Evolutionary conservation across 2,888 invertebrate species (phyloP), one percentile per base, ranked within the genome.

Genomic region (Parasteatoda lunata): DNA sequence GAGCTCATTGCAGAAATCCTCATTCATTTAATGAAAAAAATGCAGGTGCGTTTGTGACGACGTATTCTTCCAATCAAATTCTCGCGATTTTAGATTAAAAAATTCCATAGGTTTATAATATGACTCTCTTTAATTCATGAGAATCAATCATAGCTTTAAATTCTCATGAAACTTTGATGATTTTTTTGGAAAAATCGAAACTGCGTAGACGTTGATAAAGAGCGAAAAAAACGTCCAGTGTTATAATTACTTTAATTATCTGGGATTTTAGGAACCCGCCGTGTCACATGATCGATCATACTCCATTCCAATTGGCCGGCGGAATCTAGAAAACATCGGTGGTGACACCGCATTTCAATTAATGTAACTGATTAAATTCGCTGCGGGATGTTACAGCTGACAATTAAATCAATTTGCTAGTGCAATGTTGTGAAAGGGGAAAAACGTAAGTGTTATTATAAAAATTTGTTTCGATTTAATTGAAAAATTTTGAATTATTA

Each of bases 171-270:
- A 77, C 47, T 69, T 77, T 77, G 69, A 69, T 77, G n/a, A 52
- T 59, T 59, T 30, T 30, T 59, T 59, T 59, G 59, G 59, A 13
- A 59, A 59, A 11, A 30, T 30, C 59, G 59, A 59, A 59, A 13
- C 59, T 59, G 5, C 8, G 59, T 13, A 8, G 59, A 59, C 59
- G 9, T 11, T 7, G 59, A 59, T 59, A n/a, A 59, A 59, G 59
- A 59, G n/a, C 11, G n/a, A 13, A n/a, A n/a, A 59, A 59, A n/a
- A 59, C 11, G n/a, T 59, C n/a, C 59, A 13, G 59, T 8, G 59
- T 4, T 7, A n/a, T 77, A 77, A 77, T 77, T 77, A 77, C 69
- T 77, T 77, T 77, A 77, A 77, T 77, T 77, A 77, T 54, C 45
- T 5, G 54, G 59, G 30, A 9, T 59, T 13, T 73, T 59, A 30